These are phyloP conservation scores for Uria lomvia DNA, from an alignment of 2,113 vertebrate genomes.

Conservation along the genomic window DNA sequence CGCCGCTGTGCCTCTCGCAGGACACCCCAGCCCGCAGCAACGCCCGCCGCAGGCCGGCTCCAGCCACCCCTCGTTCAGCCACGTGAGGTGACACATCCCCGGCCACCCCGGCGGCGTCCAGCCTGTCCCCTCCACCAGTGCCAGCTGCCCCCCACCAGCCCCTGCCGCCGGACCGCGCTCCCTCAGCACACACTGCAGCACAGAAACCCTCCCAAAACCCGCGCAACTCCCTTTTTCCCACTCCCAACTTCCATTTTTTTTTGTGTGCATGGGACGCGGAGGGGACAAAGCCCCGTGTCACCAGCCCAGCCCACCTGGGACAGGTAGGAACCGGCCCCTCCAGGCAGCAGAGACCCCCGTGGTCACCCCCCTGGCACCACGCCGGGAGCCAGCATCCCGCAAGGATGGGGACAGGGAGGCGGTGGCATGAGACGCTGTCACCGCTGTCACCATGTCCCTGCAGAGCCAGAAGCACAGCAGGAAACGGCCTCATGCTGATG, in stretches of 20 bases:
- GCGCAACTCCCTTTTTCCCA: neutral
- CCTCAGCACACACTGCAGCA: rapidly evolving
- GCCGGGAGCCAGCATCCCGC: neutral
- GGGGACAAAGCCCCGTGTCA: neutral
- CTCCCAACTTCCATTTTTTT: neutral
- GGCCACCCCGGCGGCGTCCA: neutral
- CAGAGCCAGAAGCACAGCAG: rapidly evolving
- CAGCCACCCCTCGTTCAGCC: neutral
- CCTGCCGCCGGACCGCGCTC: neutral
- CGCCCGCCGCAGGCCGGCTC: rapidly evolving
- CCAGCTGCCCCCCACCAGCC: neutral
- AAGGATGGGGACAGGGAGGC: neutral
- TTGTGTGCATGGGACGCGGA: rapidly evolving
- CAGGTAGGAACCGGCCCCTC: neutral
- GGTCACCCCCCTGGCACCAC: rapidly evolving
- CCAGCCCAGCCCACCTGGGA: neutral
- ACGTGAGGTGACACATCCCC: neutral
- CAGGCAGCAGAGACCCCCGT: neutral
- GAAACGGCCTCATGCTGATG: rapidly evolving
- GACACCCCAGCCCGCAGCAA: neutral
- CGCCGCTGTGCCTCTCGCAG: neutral
- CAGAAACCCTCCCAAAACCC: neutral
- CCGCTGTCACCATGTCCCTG: neutral
- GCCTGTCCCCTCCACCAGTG: neutral
- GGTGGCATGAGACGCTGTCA: neutral